These are phyloP conservation scores for Tinamus guttatus DNA, from an alignment of 2,113 vertebrate species.

Conservation along the genomic window DNA sequence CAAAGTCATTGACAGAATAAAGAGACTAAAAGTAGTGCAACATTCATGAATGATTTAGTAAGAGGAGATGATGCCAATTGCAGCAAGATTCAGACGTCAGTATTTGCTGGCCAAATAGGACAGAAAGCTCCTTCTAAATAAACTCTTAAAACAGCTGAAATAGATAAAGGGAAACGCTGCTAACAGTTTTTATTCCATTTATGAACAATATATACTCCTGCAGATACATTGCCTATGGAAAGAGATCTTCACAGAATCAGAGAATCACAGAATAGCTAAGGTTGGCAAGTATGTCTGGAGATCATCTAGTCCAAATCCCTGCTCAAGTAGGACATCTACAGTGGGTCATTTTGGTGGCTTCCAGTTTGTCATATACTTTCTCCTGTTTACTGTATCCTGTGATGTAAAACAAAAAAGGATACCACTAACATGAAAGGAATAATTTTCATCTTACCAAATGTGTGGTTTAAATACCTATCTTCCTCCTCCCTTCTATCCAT, in stretches of 20 bases:
- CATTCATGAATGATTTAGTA: constrained; percentile 66
- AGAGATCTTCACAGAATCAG: not conserved
- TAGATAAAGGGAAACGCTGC: not conserved
- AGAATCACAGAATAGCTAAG: not conserved
- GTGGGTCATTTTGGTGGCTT: not conserved
- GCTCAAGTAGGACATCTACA: too few species aligned
- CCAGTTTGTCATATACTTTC: not conserved
- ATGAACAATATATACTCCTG: not conserved
- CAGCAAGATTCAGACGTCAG: constrained; percentile 1
- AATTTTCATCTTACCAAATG: not conserved
- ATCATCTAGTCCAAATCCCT: too few species aligned
- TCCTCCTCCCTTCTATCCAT: not conserved
- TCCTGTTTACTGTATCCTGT: not conserved
- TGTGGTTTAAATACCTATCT: not conserved
- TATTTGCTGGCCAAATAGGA: constrained; percentile 24
- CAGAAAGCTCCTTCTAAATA: constrained; percentile 27
- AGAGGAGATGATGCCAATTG: constrained; percentile 22
- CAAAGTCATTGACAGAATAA: constrained; percentile 68
- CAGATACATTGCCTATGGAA: not conserved
- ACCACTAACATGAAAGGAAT: not conserved
- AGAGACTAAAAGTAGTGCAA: constrained; percentile 67
- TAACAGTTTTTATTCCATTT: not conserved
- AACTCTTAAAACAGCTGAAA: constrained; percentile 1
- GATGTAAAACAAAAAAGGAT: not conserved
- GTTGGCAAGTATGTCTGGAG: not conserved